Evolutionary conservation across 1,140 invertebrate species (phyloP).

Genomic region (Tigriopus japonicus): DNA sequence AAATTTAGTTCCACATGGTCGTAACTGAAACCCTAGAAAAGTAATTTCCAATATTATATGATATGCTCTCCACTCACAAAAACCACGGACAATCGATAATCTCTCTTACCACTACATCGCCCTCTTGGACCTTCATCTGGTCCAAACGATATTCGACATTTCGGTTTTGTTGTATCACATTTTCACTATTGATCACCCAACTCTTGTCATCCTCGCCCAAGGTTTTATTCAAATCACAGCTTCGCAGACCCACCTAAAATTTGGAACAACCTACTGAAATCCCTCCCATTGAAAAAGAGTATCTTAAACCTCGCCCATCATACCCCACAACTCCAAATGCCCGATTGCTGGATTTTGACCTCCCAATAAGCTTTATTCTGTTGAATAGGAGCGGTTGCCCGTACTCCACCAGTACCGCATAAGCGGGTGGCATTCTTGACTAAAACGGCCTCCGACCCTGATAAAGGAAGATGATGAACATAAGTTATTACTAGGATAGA

Average conservation of each 20-base stretch:
- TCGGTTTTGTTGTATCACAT: conserved; percentile 60
- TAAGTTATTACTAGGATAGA: background rate
- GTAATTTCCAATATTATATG: too few species aligned
- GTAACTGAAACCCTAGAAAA: conserved; percentile 60
- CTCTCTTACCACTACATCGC: conserved; percentile 63
- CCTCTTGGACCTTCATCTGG: conserved; percentile 48
- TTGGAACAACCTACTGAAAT: too few species aligned
- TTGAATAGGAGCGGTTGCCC: conserved; percentile 75
- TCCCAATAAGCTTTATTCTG: conserved; percentile 99
- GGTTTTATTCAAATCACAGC: conserved; percentile 12
- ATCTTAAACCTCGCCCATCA: conserved; percentile 39
- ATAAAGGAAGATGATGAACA: background rate
- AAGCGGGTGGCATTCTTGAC: conserved; percentile 87
- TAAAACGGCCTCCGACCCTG: conserved; percentile 92
- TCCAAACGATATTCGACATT: conserved; percentile 50
- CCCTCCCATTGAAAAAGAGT: too few species aligned
- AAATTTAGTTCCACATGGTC: conserved; percentile 95
- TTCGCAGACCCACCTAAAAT: background rate
- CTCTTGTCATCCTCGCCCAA: conserved; percentile 71
- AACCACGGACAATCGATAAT: background rate
- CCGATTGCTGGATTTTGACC: conserved; percentile 88
- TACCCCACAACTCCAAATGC: conserved; percentile 83
- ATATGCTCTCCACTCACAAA: too few species aligned
- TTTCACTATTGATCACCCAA: conserved; percentile 81
- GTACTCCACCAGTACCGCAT: conserved; percentile 81